Evolutionary conservation across 1,140 invertebrate species (phyloP), one percentile per base, ranked within the genome.

Genomic region (Potamilus streckersoni): DNA sequence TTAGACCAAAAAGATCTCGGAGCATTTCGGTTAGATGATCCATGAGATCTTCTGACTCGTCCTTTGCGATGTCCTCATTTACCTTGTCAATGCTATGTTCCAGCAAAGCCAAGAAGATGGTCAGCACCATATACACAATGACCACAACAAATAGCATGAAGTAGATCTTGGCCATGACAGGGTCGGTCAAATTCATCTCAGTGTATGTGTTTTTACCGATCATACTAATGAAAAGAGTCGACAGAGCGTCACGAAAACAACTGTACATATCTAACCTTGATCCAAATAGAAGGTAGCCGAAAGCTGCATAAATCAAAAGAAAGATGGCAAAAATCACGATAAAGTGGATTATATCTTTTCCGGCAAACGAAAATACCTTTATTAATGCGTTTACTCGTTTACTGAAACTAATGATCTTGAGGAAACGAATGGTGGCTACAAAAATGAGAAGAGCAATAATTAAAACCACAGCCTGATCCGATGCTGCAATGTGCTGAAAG

Each of bases 41-140:
- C 13, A 83, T 75, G 56, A 83, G 71, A 69, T 83, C 81, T 55
- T 80, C 81, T 27, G 72, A 69, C 49, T 71, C 71, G 57, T 74
- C 73, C 14, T 49, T 60, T 20, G 19, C 1, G 12, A 20, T 20
- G 14, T 74, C 23, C 6, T 69, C 5, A 2, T 69, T 20, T 13
- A 63, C 73, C 15, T 20, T 69, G 38, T 74, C 73, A 16, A 74
- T 74, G 49, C 31, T 74, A 27, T 58, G 16, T 6, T 65, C 66
- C 68, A 95, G 94, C 71, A 95, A 95, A 59, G 94, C 94, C 82
- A 95, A 84, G 83, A 95, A 95, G 93, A 95, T 94, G 83, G 95
- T 95, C 90, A 95, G 84, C 49, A 95, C 84, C 69, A 95, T 93
- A 82, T 95, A 95, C 86, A 94, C 94, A 2, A 95, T 93, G 72